Base-by-base conservation (phyloP, 1,140 invertebrate genomes). In the Trichonephila inaurata region DNA sequence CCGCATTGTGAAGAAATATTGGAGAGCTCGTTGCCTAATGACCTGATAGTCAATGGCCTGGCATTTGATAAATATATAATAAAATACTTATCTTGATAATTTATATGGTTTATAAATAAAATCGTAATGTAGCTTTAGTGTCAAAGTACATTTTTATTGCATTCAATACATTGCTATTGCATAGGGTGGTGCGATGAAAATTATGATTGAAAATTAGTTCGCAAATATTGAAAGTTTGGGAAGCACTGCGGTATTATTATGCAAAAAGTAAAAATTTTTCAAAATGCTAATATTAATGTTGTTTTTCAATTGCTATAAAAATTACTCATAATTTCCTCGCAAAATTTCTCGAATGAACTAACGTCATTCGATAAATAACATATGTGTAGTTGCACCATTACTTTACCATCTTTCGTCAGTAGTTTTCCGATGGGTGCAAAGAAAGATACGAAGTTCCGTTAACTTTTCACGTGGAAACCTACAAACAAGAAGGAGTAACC, bases 401-500 rank as follows among this genome's bases (percentile, higher is more conserved):
- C 28, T 33, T 18, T 6, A 28, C 28, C 28, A 33, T 18, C 3
- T 33, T 77, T 18, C 14, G 8, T 24, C 21, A 33, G 28, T 33
- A 77, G 16, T 28, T 77, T 77, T 77, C 69, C 28, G 28, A 28
- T 40, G 69, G 3, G 69, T 77, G 16, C 12, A 77, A 77, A 77
- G 69, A 33, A 5, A 19, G 16, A 77, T 4, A 10, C 16, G 69
- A 77, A 77, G 24, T 77, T 69, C 69, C 16, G 2, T 8, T 77
- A 77, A 12, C 18, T 3, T 77, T 77, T 77, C 69, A 40, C 69
- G 12, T 77, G 28, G 28, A 77, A 77, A 77, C 69, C 28, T 28
- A 77, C 16, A 77, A 77, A 77, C 33, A 33, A 14, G 69, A 4
- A 77, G 24, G 69, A 77, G 69, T 77, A 77, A 77, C 69, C 69